Evolutionary conservation across 2,888 invertebrate species (phyloP), one percentile per base, ranked within the genome.

Genomic region (Leptinotarsa rubiginosa): DNA sequence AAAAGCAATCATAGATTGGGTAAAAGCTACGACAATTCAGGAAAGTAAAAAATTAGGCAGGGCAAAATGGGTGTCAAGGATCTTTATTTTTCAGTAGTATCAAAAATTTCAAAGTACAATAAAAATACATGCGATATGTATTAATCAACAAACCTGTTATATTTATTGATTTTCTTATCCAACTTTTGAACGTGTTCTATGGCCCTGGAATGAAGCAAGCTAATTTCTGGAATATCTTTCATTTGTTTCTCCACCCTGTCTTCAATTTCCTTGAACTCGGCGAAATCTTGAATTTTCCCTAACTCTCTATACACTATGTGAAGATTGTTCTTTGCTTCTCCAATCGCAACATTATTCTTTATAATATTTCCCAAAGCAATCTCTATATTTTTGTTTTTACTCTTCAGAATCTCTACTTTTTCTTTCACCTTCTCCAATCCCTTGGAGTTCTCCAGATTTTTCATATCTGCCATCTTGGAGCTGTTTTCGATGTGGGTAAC

Each of bases 171-270:
- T 80, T 90, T 87, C 47, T 87, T 87, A 68, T 89, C 86, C 20
- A 90, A 89, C 3, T 89, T 86, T n/a, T 87, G 84, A 16, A 90
- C 87, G 59, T 91, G 88, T 0, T 89, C 89, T 4, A 88, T 88
- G 0, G 92, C 89, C n/a, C 66, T 76, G n/a, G 69, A 85, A 65
- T 89, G 83, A 65, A 87, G 88, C 77, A 89, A 88, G 47, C 86
- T 84, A 13, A 90, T 84, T 47, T 86, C 87, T 31, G 76, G 75
- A 20, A 74, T 79, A 13, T 80, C 76, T 15, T 78, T 74, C 64
- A 78, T 77, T 49, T 79, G 76, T 15, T 86, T 83, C 0, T 87
- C 83, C 80, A 87, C 85, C 70, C 87, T 83, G 78, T 87, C 85
- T 77, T 88, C 88, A 2, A 89, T 76, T 15, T 85, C 84, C 0